Conservation (phyloP, 1,140 invertebrate species). For the Trichogramma pretiosum region DNA sequence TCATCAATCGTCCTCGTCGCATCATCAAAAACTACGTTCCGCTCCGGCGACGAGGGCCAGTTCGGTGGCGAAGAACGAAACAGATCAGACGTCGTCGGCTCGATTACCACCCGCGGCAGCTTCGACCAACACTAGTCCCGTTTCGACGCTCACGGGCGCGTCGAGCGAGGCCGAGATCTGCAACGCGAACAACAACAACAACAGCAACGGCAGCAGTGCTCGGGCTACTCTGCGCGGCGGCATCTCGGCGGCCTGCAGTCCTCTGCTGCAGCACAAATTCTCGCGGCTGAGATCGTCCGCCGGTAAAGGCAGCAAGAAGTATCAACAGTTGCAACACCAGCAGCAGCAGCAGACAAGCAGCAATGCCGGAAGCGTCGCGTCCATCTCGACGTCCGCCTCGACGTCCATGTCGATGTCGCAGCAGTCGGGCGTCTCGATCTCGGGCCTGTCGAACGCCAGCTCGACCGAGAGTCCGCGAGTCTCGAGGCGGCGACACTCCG, state of each 20-base stretch:
- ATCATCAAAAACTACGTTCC: constrained; percentile 28
- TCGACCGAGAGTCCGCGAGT: constrained; percentile 70
- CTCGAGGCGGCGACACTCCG: constrained; percentile 69
- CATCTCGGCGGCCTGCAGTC: constrained; percentile 9
- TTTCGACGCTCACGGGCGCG: constrained; percentile 76
- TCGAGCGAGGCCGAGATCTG: constrained; percentile 58
- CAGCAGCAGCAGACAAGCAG: too few species aligned
- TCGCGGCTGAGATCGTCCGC: constrained; percentile 40
- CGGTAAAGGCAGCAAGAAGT: too few species aligned
- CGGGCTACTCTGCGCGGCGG: constrained; percentile 49
- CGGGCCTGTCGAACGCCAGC: constrained; percentile 66
- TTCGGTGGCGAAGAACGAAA: constrained; percentile 68
- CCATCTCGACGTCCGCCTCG: constrained; percentile 59
- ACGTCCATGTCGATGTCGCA: constrained; percentile 72
- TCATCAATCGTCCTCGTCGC: constrained; percentile 15
- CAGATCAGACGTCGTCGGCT: too few species aligned
- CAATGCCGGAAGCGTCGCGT: constrained; percentile 44
- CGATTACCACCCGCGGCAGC: constrained; percentile 57
- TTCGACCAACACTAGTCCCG: constrained; percentile 76
- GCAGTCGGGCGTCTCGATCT: constrained; percentile 65
- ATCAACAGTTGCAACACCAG: too few species aligned
- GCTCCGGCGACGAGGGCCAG: constrained; percentile 54
- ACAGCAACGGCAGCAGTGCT: constrained; percentile 41
- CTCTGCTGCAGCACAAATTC: constrained; percentile 31
- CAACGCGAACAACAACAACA: too few species aligned